Evolutionary conservation across 2,888 invertebrate species (phyloP), one percentile per base, ranked within the genome.

Genomic region (Macrophya annulata): DNA sequence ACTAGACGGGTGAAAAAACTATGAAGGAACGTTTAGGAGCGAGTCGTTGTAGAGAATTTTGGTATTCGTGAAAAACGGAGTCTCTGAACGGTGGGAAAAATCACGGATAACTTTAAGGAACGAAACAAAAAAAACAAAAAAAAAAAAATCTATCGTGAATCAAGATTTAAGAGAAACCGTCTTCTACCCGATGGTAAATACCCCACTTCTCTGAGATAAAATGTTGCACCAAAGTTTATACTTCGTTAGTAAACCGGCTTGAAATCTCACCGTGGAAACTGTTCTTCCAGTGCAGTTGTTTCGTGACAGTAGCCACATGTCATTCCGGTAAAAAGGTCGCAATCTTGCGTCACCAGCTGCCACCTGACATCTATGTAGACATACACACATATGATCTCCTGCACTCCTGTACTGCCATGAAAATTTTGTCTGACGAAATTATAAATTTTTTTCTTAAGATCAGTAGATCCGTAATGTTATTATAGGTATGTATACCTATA

Each of bases 161-260:
- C 55, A 77, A 77, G 77, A 51, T 77, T 55, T 15, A n/a, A 55
- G 37, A 25, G 55, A 55, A 77, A 77, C 48, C 17, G 37, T 55
- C 43, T 72, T 31, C n/a, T 17, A 45, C 45, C 77, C 43, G 25
- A 74, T 43, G 74, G 74, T 48, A 25, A 45, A 74, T 74, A 74
- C 74, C 45, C 45, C 21, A 68, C 68, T 74, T 74, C 17, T 40
- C 72, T 43, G 72, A 43, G 77, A 77, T 77, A 77, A 77, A 51
- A 55, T 55, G 77, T 55, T 77, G 55, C 77, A 77, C 77, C 48
- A 77, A 77, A 77, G 77, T 77, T 77, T 77, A 45, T 74, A 74
- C 77, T 77, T 77, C 77, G 77, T 77, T 77, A 77, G 77, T 77
- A 77, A 77, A 77, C 77, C 77, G 77, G 77, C 77, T 77, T 77